Evolutionary conservation across 2,797 vertebrate genomes (phyloP).

Genomic region (Diplodus sargus): DNA sequence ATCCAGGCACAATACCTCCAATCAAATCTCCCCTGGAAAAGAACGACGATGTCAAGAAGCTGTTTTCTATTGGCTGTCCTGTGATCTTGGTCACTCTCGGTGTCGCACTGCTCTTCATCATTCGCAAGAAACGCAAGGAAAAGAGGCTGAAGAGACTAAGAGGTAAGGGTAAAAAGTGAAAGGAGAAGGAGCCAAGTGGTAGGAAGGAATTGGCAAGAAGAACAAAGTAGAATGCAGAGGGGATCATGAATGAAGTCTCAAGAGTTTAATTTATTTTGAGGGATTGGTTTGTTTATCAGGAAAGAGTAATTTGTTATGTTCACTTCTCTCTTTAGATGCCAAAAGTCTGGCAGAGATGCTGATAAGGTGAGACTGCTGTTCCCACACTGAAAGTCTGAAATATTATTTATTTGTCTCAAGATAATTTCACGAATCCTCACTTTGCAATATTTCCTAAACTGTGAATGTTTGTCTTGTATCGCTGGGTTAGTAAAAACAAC

Average conservation of each 20-base stretch:
- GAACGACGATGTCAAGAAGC: slow-evolving; percentile 96
- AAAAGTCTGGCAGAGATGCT: slow-evolving; percentile 99
- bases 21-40: slow-evolving; percentile 97
- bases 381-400: slow-evolving; percentile 18
- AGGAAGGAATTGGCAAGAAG: slow-evolving; percentile 2
- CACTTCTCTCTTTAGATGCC: slow-evolving; percentile 88
- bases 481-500: slow-evolving; percentile 95
- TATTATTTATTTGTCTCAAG: not conserved
- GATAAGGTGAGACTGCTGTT: slow-evolving; percentile 89
- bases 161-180: slow-evolving; percentile 82
- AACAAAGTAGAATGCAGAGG: slow-evolving; percentile 13
- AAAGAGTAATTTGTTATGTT: slow-evolving; percentile 8
- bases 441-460: slow-evolving; percentile 16
- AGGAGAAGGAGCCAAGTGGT: not conserved
- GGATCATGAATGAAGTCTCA: slow-evolving; percentile 21
- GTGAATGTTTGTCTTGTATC: slow-evolving; percentile 46
- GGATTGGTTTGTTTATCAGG: slow-evolving; percentile 32
- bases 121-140: slow-evolving; percentile 98
- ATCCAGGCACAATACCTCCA: slow-evolving; percentile 94
- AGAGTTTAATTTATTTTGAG: slow-evolving; percentile 33
- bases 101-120: slow-evolving; percentile 93
- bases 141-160: slow-evolving; percentile 95
- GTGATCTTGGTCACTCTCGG: slow-evolving; percentile 96
- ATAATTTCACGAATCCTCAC: not conserved
- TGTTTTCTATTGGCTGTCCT: slow-evolving; percentile 96